phyloP scores from a whole-genome alignment of 1,140 invertebrate species.

The Varroa destructor region DNA sequence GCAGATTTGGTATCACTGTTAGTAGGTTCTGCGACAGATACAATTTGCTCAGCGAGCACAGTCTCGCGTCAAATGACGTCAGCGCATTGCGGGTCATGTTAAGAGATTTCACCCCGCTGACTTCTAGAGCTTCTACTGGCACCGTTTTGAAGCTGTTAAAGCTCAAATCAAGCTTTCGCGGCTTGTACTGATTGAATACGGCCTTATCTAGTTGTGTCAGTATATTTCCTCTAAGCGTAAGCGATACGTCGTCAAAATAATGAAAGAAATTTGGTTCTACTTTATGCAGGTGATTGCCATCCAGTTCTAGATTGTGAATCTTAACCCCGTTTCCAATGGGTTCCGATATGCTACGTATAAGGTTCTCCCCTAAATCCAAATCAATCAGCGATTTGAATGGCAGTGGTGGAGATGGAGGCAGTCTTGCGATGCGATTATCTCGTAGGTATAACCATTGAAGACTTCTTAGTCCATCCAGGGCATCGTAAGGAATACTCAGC shows the following conservation, averaged over 20 bases:
- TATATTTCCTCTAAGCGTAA: slow-evolving; percentile 1
- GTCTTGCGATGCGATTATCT: slow-evolving; percentile 17
- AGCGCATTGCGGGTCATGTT: background rate
- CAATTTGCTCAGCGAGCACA: background rate
- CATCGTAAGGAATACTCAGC: slow-evolving; percentile 1
- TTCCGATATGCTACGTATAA: slow-evolving; percentile 6
- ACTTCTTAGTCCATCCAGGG: background rate
- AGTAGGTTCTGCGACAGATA: slow-evolving; percentile 5
- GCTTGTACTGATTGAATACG: slow-evolving; percentile 7
- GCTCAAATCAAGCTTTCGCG: slow-evolving; percentile 8
- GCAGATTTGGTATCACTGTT: background rate
- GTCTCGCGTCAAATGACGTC: background rate
- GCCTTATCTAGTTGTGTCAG: background rate
- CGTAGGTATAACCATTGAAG: slow-evolving; percentile 13
- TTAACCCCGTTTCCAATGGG: slow-evolving; percentile 7
- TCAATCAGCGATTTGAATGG: slow-evolving; percentile 6
- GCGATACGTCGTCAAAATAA: background rate
- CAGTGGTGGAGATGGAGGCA: background rate
- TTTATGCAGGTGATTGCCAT: slow-evolving; percentile 17
- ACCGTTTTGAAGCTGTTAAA: background rate
- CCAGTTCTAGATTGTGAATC: background rate
- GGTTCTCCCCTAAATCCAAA: slow-evolving; percentile 15
- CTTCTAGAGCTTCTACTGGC: slow-evolving; percentile 20
- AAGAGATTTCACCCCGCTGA: background rate
- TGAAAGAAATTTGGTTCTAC: slow-evolving; percentile 13